phyloP scores from a whole-genome alignment of 2,797 vertebrate species.

The Lateolabrax maculatus region DNA sequence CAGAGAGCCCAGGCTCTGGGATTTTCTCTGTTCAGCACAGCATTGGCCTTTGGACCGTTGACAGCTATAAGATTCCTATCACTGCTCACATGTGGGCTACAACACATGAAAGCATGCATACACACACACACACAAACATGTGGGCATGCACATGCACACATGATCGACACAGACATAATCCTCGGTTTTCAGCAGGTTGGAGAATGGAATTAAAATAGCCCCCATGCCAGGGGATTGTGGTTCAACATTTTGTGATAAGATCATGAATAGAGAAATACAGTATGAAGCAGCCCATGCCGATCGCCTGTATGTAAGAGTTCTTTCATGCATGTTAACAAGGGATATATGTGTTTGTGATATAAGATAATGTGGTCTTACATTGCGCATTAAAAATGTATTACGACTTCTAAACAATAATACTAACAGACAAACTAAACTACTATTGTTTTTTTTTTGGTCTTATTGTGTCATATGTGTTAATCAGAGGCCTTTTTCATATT shows the following conservation, averaged over 20 bases:
- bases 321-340: constrained; percentile 38
- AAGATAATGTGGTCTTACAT: constrained; percentile 30
- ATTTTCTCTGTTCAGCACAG: constrained; percentile 57
- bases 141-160: constrained; percentile 27
- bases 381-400: constrained; percentile 45
- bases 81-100: constrained; percentile 62
- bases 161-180: constrained; percentile 54
- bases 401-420: not conserved
- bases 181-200: constrained; percentile 67
- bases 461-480: constrained; percentile 10
- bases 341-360: constrained; percentile 12
- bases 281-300: constrained; percentile 13
- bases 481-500: not conserved
- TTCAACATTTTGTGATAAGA: constrained; percentile 64
- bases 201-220: constrained; percentile 66
- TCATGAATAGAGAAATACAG: constrained; percentile 56
- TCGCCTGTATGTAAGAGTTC: constrained; percentile 6
- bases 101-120: constrained; percentile 35
- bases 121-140: constrained; percentile 25
- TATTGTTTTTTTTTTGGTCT: constrained; percentile 5
- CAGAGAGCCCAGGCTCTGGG: constrained; percentile 39
- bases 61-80: constrained; percentile 78
- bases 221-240: constrained; percentile 40
- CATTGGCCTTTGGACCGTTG: constrained; percentile 64
- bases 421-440: not conserved